Percentiles rank a stretch among this genome's conserved stretches.
Evolutionary conservation across 2,888 invertebrate species (phyloP).

Genomic region (Anthophora plumipes): DNA sequence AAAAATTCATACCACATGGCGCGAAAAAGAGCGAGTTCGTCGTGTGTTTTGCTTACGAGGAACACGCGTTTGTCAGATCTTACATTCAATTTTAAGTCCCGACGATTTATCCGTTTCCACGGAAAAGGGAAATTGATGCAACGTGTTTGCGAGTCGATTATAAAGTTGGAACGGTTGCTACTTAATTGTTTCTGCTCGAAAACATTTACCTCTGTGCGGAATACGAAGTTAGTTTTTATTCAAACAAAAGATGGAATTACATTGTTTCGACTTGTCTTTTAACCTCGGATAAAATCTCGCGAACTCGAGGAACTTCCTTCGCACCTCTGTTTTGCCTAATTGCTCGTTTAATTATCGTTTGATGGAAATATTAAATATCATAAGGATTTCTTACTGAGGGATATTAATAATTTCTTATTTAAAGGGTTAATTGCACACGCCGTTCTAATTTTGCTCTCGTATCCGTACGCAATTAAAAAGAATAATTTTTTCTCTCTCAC

Average conservation of each 20-base stretch:
- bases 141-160: not conserved
- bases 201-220: not conserved
- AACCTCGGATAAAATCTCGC: not conserved
- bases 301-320: too few relatives aligned
- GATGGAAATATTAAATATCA: too few relatives aligned
- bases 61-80: not conserved
- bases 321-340: constrained; percentile 42
- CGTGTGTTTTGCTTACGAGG: constrained; percentile 19
- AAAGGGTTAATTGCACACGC: constrained; percentile 25
- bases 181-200: not conserved
- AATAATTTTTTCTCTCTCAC: constrained; percentile 8
- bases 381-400: too few relatives aligned
- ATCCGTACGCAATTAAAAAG: constrained; percentile 37
- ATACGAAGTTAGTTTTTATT: not conserved
- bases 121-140: not conserved
- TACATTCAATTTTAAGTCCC: constrained; percentile 40
- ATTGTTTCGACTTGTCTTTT: not conserved
- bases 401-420: too few relatives aligned
- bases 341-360: not conserved
- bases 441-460: constrained; percentile 37
- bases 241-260: not conserved
- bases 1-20: constrained; percentile 16
- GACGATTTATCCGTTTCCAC: constrained; percentile 6
- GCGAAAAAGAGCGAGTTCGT: not conserved
- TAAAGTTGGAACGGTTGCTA: not conserved